Conservation (phyloP, 2,888 invertebrate genomes). For the Drosophila glabriapex region DNA sequence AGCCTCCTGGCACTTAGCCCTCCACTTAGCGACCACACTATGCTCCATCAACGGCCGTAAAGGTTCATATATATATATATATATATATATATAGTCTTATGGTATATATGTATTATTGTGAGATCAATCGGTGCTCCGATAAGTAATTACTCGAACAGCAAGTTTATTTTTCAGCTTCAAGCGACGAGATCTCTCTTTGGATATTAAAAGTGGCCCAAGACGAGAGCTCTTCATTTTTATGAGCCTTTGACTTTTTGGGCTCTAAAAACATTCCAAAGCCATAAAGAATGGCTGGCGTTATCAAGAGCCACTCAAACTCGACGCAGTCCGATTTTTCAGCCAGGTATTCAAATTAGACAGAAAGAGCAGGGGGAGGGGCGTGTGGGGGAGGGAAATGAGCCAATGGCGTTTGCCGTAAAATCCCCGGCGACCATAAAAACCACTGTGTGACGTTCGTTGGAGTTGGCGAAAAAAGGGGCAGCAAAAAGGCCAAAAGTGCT, state of each 20-base stretch:
- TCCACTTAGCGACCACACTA: slow-evolving; percentile 40
- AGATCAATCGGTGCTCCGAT: slow-evolving; percentile 46
- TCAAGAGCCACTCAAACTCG: slow-evolving; percentile 53
- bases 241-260: slow-evolving; percentile 55
- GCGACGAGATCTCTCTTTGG: slow-evolving; percentile 26
- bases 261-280: slow-evolving; percentile 74
- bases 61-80: not conserved
- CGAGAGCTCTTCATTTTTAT: slow-evolving; percentile 56
- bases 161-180: slow-evolving; percentile 15
- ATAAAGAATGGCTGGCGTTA: slow-evolving; percentile 74
- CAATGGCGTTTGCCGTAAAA: slow-evolving; percentile 69
- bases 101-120: not conserved
- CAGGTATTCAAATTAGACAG: slow-evolving; percentile 77
- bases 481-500: slow-evolving; percentile 67
- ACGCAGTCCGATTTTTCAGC: slow-evolving; percentile 40
- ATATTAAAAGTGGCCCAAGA: slow-evolving; percentile 58
- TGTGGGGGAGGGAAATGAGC: slow-evolving; percentile 60
- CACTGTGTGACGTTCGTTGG: slow-evolving; percentile 47
- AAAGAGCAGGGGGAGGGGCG: not conserved
- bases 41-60: slow-evolving; percentile 30
- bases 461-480: slow-evolving; percentile 31
- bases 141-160: slow-evolving; percentile 50
- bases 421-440: slow-evolving; percentile 73
- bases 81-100: not conserved
- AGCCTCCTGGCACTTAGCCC: slow-evolving; percentile 71